phyloP scores from a whole-genome alignment of 2,113 vertebrate species.

The Psephotus haematonotus region DNA sequence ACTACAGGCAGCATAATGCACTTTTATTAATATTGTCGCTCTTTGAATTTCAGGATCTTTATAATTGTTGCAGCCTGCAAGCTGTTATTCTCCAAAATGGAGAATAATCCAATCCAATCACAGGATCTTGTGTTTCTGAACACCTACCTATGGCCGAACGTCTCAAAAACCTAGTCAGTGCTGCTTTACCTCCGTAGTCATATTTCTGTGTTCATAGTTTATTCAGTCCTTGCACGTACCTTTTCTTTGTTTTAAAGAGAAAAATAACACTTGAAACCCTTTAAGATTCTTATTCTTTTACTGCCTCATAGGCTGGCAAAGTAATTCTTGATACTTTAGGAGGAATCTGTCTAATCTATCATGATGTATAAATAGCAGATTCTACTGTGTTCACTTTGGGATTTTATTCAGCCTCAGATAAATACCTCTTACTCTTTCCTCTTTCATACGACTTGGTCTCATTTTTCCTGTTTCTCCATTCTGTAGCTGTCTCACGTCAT shows the following conservation, averaged over 20 bases:
- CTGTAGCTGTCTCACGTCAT: neutral
- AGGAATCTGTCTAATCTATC: neutral
- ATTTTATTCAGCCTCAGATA: neutral
- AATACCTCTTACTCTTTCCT: neutral
- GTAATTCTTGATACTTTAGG: neutral
- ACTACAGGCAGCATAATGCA: neutral
- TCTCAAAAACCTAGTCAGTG: neutral
- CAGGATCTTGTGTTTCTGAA: neutral
- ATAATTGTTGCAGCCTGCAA: neutral
- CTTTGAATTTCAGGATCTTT: neutral
- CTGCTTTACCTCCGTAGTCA: neutral
- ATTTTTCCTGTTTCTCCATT: neutral
- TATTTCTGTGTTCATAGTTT: neutral
- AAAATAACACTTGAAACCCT: neutral
- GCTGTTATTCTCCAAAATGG: neutral
- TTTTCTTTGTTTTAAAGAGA: neutral
- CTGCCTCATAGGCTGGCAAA: neutral
- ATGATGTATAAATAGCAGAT: neutral
- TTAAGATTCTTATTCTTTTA: neutral
- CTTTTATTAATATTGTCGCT: neutral
- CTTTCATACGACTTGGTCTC: neutral
- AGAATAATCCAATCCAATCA: neutral
- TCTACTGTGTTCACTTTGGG: neutral
- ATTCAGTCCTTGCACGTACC: neutral
- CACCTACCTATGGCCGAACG: neutral